These are phyloP conservation scores for Excalfactoria chinensis DNA, from an alignment of 2,113 vertebrate species.

Conservation along the genomic window DNA sequence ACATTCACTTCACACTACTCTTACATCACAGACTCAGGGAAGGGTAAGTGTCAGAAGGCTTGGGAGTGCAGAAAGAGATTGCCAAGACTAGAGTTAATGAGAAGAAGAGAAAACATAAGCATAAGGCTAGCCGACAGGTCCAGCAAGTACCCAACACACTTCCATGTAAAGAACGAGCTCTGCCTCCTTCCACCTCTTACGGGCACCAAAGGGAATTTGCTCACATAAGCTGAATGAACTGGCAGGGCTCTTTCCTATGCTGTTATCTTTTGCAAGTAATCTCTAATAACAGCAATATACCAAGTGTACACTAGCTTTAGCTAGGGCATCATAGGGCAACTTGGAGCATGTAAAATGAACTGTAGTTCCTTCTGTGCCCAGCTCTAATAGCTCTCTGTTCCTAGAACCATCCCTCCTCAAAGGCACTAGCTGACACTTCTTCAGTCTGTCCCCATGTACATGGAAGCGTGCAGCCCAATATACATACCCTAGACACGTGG, in stretches of 20 bases:
- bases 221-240: constrained; percentile 7
- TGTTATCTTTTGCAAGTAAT: neutral
- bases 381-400: neutral
- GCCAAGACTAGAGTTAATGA: neutral
- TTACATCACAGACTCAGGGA: neutral
- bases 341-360: neutral
- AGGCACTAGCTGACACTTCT: neutral
- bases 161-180: neutral
- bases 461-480: constrained; percentile 27
- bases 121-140: fast-evolving
- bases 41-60: neutral
- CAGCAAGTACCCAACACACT: neutral
- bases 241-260: neutral
- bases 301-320: neutral
- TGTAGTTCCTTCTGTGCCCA: neutral
- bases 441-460: neutral
- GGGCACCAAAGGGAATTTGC: neutral
- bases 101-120: neutral
- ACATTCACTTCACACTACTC: neutral
- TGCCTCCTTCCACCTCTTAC: neutral
- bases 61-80: neutral
- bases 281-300: neutral
- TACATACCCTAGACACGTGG: constrained; percentile 25
- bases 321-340: neutral
- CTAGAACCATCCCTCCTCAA: neutral